Conservation (phyloP, 2,113 vertebrate genomes). For the Athene cunicularia region DNA sequence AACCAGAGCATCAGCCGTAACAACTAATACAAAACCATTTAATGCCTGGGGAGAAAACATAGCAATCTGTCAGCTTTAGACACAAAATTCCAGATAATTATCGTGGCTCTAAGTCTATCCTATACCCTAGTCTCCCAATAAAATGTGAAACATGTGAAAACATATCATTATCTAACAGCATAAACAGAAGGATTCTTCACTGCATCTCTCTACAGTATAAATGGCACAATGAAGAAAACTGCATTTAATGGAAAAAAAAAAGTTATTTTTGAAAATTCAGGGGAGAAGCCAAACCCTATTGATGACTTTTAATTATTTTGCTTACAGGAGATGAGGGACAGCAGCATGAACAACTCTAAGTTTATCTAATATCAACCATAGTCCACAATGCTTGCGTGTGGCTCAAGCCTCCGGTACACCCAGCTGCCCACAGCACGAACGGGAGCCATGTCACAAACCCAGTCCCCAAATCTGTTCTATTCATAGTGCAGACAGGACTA, state of each 20-base stretch:
- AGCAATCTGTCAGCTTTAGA: background rate
- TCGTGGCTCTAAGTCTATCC: background rate
- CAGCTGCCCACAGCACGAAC: background rate
- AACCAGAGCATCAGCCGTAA: conserved; percentile 81
- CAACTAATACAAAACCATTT: conserved; percentile 86
- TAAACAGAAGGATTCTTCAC: background rate
- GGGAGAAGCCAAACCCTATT: background rate
- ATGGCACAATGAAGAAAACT: background rate
- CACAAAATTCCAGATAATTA: background rate
- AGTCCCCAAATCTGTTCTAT: background rate
- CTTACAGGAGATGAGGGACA: background rate
- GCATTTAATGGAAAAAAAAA: background rate
- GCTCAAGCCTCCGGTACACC: background rate
- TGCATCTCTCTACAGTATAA: background rate
- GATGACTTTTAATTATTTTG: background rate
- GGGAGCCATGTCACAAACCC: background rate
- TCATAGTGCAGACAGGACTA: background rate
- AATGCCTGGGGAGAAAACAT: conserved; percentile 75
- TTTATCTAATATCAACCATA: background rate
- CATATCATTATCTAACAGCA: background rate
- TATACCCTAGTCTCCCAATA: background rate
- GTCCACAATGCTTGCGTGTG: background rate
- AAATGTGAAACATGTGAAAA: background rate
- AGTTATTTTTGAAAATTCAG: background rate
- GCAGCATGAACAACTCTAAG: background rate